These are phyloP conservation scores for Neodiprion virginianus DNA, from an alignment of 1,140 invertebrate species.

Conservation along the genomic window DNA sequence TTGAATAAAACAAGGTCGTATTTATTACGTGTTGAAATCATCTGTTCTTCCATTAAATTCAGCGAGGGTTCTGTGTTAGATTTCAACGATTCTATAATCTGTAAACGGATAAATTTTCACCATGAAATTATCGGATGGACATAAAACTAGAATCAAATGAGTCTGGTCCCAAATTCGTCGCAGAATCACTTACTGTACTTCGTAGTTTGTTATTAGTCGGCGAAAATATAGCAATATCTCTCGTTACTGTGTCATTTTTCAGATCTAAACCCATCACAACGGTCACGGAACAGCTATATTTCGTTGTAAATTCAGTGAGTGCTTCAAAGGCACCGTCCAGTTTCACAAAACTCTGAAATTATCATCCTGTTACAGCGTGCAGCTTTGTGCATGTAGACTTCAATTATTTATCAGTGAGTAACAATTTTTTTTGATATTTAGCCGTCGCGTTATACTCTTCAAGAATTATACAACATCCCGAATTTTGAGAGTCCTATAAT, in stretches of 20 bases:
- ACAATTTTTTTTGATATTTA: no score
- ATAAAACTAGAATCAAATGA: not conserved
- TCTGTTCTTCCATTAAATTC: slow-evolving; percentile 44
- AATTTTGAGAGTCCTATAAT: no score
- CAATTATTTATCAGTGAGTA: no score
- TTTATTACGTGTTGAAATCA: slow-evolving; percentile 31
- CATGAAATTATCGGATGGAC: not conserved
- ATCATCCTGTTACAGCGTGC: not conserved
- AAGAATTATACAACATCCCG: no score
- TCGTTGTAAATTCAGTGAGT: slow-evolving; percentile 57
- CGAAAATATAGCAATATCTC: slow-evolving; percentile 64
- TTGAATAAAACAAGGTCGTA: slow-evolving; percentile 52
- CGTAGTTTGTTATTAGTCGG: slow-evolving; percentile 40
- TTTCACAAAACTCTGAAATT: slow-evolving; percentile 59
- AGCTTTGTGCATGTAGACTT: no score
- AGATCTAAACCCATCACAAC: slow-evolving; percentile 65
- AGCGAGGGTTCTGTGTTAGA: slow-evolving; percentile 36
- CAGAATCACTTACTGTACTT: slow-evolving; percentile 47
- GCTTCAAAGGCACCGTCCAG: slow-evolving; percentile 50
- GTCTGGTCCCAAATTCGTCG: not conserved
- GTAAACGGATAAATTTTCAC: not conserved
- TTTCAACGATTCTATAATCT: not conserved
- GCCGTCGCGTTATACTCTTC: no score
- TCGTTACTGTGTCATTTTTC: slow-evolving; percentile 48
- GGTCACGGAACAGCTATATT: slow-evolving; percentile 49